Evolutionary conservation across 64 coral and sea anemone species (phyloP).

Genomic region (Orbicella faveolata): DNA sequence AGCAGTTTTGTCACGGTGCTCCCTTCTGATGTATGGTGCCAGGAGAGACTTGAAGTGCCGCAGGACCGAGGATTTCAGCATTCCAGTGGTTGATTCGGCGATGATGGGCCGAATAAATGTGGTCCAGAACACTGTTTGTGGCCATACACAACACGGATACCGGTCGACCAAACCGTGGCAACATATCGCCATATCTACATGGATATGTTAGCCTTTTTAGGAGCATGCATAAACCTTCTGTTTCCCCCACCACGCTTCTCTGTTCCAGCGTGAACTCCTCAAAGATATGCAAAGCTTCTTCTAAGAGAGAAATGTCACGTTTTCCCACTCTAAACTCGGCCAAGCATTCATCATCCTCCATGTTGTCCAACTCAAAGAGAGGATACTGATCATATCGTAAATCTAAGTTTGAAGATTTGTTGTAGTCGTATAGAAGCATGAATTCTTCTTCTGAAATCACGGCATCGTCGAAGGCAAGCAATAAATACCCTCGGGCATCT

Average conservation of each 20-base stretch:
- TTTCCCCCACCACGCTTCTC: slow-evolving; percentile 32
- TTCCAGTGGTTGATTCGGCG: slow-evolving; percentile 29
- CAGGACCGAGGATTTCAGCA: slow-evolving; percentile 30
- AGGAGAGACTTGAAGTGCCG: slow-evolving; percentile 14
- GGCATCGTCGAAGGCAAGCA: slow-evolving; percentile 3
- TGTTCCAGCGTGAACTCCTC: slow-evolving; percentile 29
- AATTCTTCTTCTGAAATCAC: slow-evolving; percentile 33
- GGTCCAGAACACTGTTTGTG: slow-evolving; percentile 33
- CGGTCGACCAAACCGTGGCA: slow-evolving; percentile 21
- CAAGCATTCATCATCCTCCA: slow-evolving; percentile 36
- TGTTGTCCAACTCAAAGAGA: slow-evolving; percentile 29
- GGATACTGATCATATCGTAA: slow-evolving; percentile 45
- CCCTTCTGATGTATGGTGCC: neutral
- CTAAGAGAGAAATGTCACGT: slow-evolving; percentile 31
- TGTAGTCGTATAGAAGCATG: slow-evolving; percentile 37
- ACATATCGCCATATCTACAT: slow-evolving; percentile 40
- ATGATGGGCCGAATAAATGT: slow-evolving; percentile 34
- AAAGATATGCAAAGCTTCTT: slow-evolving; percentile 17
- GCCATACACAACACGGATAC: slow-evolving; percentile 33
- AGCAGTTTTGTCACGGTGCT: no score
- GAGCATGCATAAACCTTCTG: slow-evolving; percentile 23
- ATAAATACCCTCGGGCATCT: slow-evolving; percentile 8
- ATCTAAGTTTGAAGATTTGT: slow-evolving; percentile 53
- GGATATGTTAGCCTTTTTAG: slow-evolving; percentile 42
- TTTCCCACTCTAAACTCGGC: slow-evolving; percentile 39